Evolutionary conservation across 2,888 invertebrate genomes (phyloP).

Genomic region (Cyclophora punctaria): DNA sequence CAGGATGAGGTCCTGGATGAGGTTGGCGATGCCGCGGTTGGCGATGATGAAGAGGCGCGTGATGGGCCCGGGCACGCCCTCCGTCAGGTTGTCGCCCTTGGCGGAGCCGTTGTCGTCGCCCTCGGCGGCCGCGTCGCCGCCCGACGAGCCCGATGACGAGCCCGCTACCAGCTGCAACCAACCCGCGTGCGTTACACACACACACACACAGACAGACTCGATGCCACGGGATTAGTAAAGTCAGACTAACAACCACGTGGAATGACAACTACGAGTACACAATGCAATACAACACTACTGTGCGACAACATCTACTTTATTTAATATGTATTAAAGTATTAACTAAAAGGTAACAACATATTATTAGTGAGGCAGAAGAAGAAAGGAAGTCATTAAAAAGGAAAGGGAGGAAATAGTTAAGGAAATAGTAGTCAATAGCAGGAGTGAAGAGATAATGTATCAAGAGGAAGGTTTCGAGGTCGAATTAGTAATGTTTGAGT

Average conservation of each 20-base stretch:
- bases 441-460: not conserved
- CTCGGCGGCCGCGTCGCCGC: slow-evolving; percentile 64
- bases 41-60: slow-evolving; percentile 90
- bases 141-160: slow-evolving; percentile 72
- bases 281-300: not conserved
- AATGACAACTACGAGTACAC: not conserved
- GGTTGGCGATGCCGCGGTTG: slow-evolving; percentile 89
- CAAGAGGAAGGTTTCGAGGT: not conserved
- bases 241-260: not conserved
- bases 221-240: not conserved
- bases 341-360: no score
- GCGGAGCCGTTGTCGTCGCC: slow-evolving; percentile 72
- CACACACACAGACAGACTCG: not conserved
- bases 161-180: slow-evolving; percentile 85
- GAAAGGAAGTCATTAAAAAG: not conserved
- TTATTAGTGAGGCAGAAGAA: not conserved
- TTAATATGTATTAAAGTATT: no score
- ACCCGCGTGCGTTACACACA: slow-evolving; percentile 1
- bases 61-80: slow-evolving; percentile 91
- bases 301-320: no score
- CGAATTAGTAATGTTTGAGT: not conserved
- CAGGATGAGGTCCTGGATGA: slow-evolving; percentile 90
- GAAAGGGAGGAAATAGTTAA: not conserved
- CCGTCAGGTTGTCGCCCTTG: slow-evolving; percentile 81
- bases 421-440: not conserved